Base-by-base conservation (phyloP, 2,797 vertebrate species). In the Tenualosa thibaudeaui region DNA sequence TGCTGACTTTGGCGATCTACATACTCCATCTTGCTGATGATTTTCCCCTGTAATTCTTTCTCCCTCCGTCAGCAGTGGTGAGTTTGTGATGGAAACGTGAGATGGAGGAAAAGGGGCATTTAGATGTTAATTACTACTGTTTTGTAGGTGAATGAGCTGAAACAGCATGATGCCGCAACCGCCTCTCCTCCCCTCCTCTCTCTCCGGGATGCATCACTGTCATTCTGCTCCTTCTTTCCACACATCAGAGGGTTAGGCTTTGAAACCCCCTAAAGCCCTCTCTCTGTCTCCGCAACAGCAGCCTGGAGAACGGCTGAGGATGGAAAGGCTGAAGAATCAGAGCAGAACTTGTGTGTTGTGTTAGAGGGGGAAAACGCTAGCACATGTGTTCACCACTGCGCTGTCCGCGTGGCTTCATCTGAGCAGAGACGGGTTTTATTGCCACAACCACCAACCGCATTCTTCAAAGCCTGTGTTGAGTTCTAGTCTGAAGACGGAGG, bases 381-480 rank as follows among this genome's bases (percentile, higher is more conserved):
- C 92, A 88, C 92, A 89, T 93, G 92, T 90, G 92, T 0, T 68
- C 86, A 58, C 87, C 86, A 17, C 85, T 84, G 58, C 40, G 68
- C 68, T 75, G 68, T 12, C 13, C 40, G 85, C 85, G 68, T 88
- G 88, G 90, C 89, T 93, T 90, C 85, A 87, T 86, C 82, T 86
- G 90, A 91, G 89, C 89, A 81, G 84, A 89, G 89, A 86, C 71
- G 13, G 40, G 6, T 75, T 75, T 75, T 81, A 91, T 84, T 85
- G 68, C 68, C 87, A 50, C 85, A 93, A 93, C 95, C 94, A 91
- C 93, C 94, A 91, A 93, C 95, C 95, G 94, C 93, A 93, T 95
- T 91, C 92, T 92, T 86, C 82, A 88, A 83, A 88, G 81, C 87
- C 87, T 19, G 13, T 75, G 31, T 75, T 40, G 13, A 75, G 31